Percentiles rank a stretch among this genome's conserved stretches.
These are phyloP conservation scores for Dynastes maya DNA, from an alignment of 2,888 invertebrate genomes.

Conservation along the genomic window DNA sequence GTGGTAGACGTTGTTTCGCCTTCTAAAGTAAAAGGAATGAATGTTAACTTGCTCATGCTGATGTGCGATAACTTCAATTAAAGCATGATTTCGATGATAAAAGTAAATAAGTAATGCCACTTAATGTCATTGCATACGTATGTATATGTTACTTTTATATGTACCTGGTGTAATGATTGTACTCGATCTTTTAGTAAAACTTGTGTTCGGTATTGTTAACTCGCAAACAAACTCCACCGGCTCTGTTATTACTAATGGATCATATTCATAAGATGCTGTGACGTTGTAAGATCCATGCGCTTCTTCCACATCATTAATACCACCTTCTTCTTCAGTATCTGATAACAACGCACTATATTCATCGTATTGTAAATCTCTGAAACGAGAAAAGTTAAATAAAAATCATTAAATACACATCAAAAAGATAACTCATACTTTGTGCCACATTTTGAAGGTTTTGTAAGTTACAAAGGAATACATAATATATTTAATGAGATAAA, in stretches of 20 bases:
- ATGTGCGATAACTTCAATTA: slow-evolving; percentile 40
- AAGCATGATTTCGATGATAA: slow-evolving; percentile 21
- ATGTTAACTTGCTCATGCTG: slow-evolving; percentile 54
- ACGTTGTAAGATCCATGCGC: slow-evolving; percentile 73
- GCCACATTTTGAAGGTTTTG: too few relatives aligned
- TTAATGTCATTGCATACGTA: slow-evolving; percentile 2
- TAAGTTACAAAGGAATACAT: too few relatives aligned
- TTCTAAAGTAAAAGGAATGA: slow-evolving; percentile 57
- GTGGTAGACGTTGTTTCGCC: slow-evolving; percentile 53
- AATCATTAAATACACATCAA: too few relatives aligned
- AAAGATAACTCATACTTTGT: too few relatives aligned
- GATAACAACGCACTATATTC: slow-evolving; percentile 24
- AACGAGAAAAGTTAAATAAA: too few relatives aligned
- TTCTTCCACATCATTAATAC: slow-evolving; percentile 55
- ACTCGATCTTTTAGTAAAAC: slow-evolving; percentile 65
- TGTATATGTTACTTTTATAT: background rate
- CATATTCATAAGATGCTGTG: slow-evolving; percentile 72
- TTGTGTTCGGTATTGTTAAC: slow-evolving; percentile 76
- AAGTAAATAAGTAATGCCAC: slow-evolving; percentile 22
- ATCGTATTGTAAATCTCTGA: slow-evolving; percentile 24
- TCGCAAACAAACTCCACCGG: slow-evolving; percentile 77
- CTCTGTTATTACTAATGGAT: slow-evolving; percentile 72
- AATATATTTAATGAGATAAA: too few relatives aligned
- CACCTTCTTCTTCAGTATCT: slow-evolving; percentile 54
- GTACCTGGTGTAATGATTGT: slow-evolving; percentile 70